A percentile compares a stretch with the other conserved stretches of the same genome.
phyloP scores from a whole-genome alignment of 2,888 invertebrate genomes.

The Chironomus riparius region DNA sequence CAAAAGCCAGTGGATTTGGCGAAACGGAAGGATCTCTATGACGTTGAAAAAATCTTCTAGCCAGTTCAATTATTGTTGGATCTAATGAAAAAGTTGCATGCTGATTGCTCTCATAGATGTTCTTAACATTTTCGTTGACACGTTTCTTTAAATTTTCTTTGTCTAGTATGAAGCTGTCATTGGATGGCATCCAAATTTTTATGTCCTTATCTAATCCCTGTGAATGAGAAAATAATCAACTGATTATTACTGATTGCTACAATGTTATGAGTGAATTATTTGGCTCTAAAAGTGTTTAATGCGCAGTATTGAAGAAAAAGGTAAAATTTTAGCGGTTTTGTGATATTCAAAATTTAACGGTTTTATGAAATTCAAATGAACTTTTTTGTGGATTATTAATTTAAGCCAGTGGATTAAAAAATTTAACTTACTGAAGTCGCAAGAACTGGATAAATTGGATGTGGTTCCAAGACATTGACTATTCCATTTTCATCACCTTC shows the following conservation, averaged over 20 bases:
- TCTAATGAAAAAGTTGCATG: conserved; percentile 10
- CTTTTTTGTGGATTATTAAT: too few relatives aligned
- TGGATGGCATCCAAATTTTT: conserved; percentile 83
- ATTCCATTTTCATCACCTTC: conserved; percentile 73
- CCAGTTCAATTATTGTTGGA: conserved; percentile 17
- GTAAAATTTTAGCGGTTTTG: too few relatives aligned
- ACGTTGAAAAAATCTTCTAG: conserved; percentile 13
- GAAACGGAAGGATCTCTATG: not conserved
- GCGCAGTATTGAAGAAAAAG: too few relatives aligned
- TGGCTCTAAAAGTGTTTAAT: too few relatives aligned
- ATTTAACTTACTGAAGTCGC: conserved; percentile 50
- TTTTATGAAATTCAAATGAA: too few relatives aligned
- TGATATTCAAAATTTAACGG: too few relatives aligned
- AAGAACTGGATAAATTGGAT: conserved; percentile 76
- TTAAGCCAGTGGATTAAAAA: too few relatives aligned
- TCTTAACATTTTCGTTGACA: conserved; percentile 30
- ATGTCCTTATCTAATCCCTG: conserved; percentile 79
- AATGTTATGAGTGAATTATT: too few relatives aligned
- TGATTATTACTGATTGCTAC: too few relatives aligned
- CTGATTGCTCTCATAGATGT: not conserved
- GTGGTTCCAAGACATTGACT: conserved; percentile 87
- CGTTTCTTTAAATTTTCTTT: conserved; percentile 35
- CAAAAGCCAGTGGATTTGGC: not conserved
- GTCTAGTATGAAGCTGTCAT: conserved; percentile 42
- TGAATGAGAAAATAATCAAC: too few relatives aligned